Evolutionary conservation across 2,888 invertebrate genomes (phyloP), one percentile per base, ranked within the genome.

Genomic region (Punctoribates punctum): DNA sequence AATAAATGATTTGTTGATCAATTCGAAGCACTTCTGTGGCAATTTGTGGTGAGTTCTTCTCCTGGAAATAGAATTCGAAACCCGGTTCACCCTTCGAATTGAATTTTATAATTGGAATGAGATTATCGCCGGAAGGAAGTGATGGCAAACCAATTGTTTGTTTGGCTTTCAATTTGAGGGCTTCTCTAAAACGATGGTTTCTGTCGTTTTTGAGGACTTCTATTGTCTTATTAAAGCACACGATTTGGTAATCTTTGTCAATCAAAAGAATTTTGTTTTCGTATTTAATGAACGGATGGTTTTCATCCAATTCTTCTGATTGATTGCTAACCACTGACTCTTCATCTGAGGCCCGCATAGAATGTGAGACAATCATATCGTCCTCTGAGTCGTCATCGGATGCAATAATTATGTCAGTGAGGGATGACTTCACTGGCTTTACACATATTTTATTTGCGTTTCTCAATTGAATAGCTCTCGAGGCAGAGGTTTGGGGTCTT

Each of bases 121-220:
- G 5, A 1, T 46, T 11, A 25, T 46, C 17, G 2, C 72, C 72
- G 15, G 72, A 48, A 1, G 72, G 72, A 46, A 72, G 72, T 15
- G 17, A 25, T 5, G 72, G 42, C 8, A 46, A 11, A 13, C 38
- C 46, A 27, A 72, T 46, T 13, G 72, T 72, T 25, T 72, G 25
- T 25, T 23, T 46, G 11, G 48, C 72, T 72, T 17, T 3, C 27
- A 6, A 13, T 25, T 46, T 72, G 0, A 72, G 48, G 1, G 25
- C 72, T 20, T 34, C 15, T 1, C 17, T 72, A 23, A 70, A 70
- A 20, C 20, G 46, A 46, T 20, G 1, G 13, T 17, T 72, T 25
- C 27, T 48, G 72, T 72, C 72, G 8, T 72, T 46, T 13, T 15
- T 72, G 20, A 72, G 23, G 48, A 48, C 25, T 17, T 72, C 48